phyloP scores from a whole-genome alignment of 2,888 invertebrate genomes.

The Thyatira batis region DNA sequence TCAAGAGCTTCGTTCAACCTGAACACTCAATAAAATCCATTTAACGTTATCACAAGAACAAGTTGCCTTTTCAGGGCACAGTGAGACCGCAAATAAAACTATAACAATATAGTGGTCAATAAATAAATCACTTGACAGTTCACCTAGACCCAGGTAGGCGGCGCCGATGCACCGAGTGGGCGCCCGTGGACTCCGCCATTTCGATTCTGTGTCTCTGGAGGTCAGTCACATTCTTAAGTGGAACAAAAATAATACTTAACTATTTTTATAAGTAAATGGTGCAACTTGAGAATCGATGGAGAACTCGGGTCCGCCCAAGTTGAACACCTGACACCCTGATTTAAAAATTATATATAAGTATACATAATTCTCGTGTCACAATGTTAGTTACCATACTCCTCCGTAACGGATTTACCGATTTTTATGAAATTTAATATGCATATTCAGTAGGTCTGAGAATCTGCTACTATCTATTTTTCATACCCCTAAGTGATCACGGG shows the following conservation, averaged over 20 bases:
- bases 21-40: too few relatives aligned
- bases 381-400: too few relatives aligned
- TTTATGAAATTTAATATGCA: too few relatives aligned
- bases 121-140: constrained; percentile 16
- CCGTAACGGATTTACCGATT: too few relatives aligned
- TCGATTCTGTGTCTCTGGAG: constrained; percentile 31
- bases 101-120: not conserved
- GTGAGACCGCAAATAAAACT: not conserved
- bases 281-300: not conserved
- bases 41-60: not conserved
- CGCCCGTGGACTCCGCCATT: constrained; percentile 39
- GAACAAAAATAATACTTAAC: not conserved
- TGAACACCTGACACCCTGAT: too few relatives aligned
- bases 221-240: constrained; percentile 43
- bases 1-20: too few relatives aligned
- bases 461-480: too few relatives aligned
- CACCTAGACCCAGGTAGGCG: constrained; percentile 18
- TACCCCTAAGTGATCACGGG: too few relatives aligned
- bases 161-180: constrained; percentile 45
- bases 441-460: too few relatives aligned
- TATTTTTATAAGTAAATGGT: not conserved
- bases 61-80: not conserved
- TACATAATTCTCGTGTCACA: too few relatives aligned
- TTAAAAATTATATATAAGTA: too few relatives aligned
- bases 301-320: too few relatives aligned